Percentiles rank a stretch among this genome's conserved stretches.
These are phyloP conservation scores for Thunnus thynnus DNA, from an alignment of 2,113 vertebrate species.

Conservation along the genomic window DNA sequence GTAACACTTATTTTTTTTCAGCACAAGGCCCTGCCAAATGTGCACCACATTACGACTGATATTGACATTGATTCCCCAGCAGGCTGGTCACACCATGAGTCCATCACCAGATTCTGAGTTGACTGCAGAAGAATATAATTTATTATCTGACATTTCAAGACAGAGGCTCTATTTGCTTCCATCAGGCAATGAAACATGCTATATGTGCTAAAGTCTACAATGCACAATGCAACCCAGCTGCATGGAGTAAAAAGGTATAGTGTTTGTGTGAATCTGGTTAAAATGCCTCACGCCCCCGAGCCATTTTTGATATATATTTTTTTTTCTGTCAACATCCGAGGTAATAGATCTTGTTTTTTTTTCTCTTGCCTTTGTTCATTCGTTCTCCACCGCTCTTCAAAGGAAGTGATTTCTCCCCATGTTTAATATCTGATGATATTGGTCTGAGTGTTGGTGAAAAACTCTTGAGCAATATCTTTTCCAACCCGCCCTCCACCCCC, in stretches of 20 bases:
- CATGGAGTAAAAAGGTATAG: slow-evolving; percentile 46
- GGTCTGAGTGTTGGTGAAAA: slow-evolving; percentile 77
- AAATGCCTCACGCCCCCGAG: slow-evolving; percentile 26
- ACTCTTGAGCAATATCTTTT: slow-evolving; percentile 83
- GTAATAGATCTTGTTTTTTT: slow-evolving; percentile 71
- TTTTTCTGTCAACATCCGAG: slow-evolving; percentile 53
- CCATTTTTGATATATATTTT: slow-evolving; percentile 33
- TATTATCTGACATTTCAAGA: slow-evolving; percentile 31
- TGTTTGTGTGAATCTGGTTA: slow-evolving; percentile 55
- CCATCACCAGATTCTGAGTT: slow-evolving; percentile 67
- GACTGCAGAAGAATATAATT: slow-evolving; percentile 42
- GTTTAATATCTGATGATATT: slow-evolving; percentile 85
- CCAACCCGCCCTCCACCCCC: slow-evolving; percentile 67
- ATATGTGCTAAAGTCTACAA: not conserved
- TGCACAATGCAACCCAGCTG: slow-evolving; percentile 8
- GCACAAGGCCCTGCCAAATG: slow-evolving; percentile 56
- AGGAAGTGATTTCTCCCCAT: slow-evolving; percentile 64
- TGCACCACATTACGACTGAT: slow-evolving; percentile 74
- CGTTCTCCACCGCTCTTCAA: slow-evolving; percentile 61
- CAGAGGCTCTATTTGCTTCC: slow-evolving; percentile 26
- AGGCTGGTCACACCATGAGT: not conserved
- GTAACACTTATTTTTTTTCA: slow-evolving; percentile 66
- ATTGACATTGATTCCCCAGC: slow-evolving; percentile 78
- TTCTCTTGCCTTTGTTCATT: slow-evolving; percentile 60
- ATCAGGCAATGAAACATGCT: slow-evolving; percentile 18